Base-by-base conservation (phyloP, 2,888 invertebrate species). In the Caenorhabditis sp. region DNA sequence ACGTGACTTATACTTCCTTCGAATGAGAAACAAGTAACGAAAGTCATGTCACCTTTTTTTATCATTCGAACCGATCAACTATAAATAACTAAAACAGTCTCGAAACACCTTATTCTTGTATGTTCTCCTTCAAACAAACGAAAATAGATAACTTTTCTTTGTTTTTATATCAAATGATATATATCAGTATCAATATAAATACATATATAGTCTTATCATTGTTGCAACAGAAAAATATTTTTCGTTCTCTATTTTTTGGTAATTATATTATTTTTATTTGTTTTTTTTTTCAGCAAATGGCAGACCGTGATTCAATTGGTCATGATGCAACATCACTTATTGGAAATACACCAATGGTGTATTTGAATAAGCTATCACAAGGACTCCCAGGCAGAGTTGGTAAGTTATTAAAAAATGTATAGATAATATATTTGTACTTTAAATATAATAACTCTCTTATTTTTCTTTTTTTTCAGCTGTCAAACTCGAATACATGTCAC, bases 271-370 rank as follows among this genome's bases (percentile, higher is more conserved):
- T 27, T 49, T 38, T 27, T 17, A 7, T n/a, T 20, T 25, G 17
- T 49, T 57, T 31, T 58, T 58, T 59, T 27, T 58, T 26, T 12
- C 1, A 63, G 36, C 43, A 43, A 63, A 84, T 85, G 84, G 81
- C 84, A n/a, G 67, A 75, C 20, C 77, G 83, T 20, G 72, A 77
- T 10, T 63, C 70, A 21, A 84, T 86, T 67, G 85, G 83, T 4
- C 64, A 68, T 23, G 77, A 81, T 69, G 84, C 83, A 12, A 72
- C 80, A 0, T 67, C 65, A 1, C 76, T 85, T 4, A 83, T 86
- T 63, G 86, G 86, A 38, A 87, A 86, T 68, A 86, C 86, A 20
- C 86, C 86, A 36, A 87, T 86, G 85, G 80, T 86, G 38, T 85
- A 83, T 60, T 73, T 86, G 21, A 74, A 80, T 57, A 83, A 83